Percentiles rank a stretch among this genome's conserved stretches.
Conservation (phyloP, 64 coral and sea anemone genomes). For the Actinia equina region DNA sequence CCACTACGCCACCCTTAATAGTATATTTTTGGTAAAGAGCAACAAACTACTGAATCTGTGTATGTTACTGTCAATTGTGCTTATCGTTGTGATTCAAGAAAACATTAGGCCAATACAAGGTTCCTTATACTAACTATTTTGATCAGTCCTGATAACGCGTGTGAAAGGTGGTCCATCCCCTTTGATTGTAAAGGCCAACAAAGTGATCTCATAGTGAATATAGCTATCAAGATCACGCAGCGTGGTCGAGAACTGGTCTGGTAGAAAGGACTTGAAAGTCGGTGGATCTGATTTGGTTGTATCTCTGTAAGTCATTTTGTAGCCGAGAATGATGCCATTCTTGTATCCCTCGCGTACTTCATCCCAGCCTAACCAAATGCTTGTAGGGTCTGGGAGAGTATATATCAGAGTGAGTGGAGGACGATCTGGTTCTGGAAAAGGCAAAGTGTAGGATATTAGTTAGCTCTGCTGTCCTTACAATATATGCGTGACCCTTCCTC, state of each 20-base stretch:
- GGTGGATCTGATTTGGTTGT: background rate
- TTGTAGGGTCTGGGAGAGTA: slow-evolving; percentile 15
- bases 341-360: slow-evolving; percentile 43
- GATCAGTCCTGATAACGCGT: slow-evolving; percentile 40
- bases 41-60: no score
- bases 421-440: slow-evolving; percentile 32
- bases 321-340: slow-evolving; percentile 72
- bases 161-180: slow-evolving; percentile 32
- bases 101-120: no score
- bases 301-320: slow-evolving; percentile 39
- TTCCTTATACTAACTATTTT: slow-evolving; percentile 42
- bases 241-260: slow-evolving; percentile 6
- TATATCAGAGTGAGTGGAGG: background rate
- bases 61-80: no score
- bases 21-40: no score
- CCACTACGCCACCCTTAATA: no score
- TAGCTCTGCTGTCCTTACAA: no score
- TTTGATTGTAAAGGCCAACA: slow-evolving; percentile 68
- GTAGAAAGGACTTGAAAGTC: background rate
- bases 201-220: slow-evolving; percentile 12
- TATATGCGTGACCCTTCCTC: no score
- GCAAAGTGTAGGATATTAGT: background rate
- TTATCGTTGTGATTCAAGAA: no score
- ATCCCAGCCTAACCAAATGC: slow-evolving; percentile 30
- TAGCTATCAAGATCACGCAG: slow-evolving; percentile 33